A percentile compares a stretch with the other conserved stretches of the same genome.
phyloP scores from a whole-genome alignment of 2,888 invertebrate species.

The Argyresthia goedartella region DNA sequence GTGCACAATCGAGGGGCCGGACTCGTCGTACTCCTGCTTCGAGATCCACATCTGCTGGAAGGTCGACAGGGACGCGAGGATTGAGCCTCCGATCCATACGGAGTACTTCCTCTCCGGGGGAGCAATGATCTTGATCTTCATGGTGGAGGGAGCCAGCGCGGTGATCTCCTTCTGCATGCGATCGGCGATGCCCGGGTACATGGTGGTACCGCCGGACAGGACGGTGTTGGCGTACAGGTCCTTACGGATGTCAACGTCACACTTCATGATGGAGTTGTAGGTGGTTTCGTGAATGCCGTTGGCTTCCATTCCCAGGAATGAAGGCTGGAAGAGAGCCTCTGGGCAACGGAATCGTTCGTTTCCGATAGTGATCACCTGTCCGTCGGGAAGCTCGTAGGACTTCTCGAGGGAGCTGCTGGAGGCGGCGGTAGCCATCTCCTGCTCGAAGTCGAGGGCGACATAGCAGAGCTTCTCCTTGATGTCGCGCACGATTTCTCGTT shows the following conservation, averaged over 20 bases:
- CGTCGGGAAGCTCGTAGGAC: slow-evolving; percentile 94
- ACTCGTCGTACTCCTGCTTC: slow-evolving; percentile 97
- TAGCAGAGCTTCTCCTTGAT: slow-evolving; percentile 95
- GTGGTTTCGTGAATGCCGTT: slow-evolving; percentile 91
- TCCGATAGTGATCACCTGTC: slow-evolving; percentile 92
- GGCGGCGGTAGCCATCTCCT: slow-evolving; percentile 95
- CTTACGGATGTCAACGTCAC: slow-evolving; percentile 97
- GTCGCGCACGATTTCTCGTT: slow-evolving; percentile 94
- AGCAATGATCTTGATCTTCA: slow-evolving; percentile 95
- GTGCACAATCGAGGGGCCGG: slow-evolving; percentile 96
- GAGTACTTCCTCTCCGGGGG: slow-evolving; percentile 96
- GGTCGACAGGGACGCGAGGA: slow-evolving; percentile 90
- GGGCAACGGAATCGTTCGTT: slow-evolving; percentile 96
- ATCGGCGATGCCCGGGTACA: slow-evolving; percentile 96
- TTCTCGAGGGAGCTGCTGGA: slow-evolving; percentile 94
- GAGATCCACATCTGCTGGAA: slow-evolving; percentile 98
- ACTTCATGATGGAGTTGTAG: slow-evolving; percentile 98
- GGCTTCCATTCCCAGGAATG: slow-evolving; percentile 91
- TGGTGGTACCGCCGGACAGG: slow-evolving; percentile 93
- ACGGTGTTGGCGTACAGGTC: slow-evolving; percentile 97
- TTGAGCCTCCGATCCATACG: slow-evolving; percentile 95
- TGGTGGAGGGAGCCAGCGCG: slow-evolving; percentile 89
- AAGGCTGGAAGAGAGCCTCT: slow-evolving; percentile 94
- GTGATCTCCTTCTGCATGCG: slow-evolving; percentile 95
- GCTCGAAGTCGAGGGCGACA: slow-evolving; percentile 91